Evolutionary conservation across 2,888 invertebrate species (phyloP), one percentile per base, ranked within the genome.

Genomic region (Agrotis ipsilon): DNA sequence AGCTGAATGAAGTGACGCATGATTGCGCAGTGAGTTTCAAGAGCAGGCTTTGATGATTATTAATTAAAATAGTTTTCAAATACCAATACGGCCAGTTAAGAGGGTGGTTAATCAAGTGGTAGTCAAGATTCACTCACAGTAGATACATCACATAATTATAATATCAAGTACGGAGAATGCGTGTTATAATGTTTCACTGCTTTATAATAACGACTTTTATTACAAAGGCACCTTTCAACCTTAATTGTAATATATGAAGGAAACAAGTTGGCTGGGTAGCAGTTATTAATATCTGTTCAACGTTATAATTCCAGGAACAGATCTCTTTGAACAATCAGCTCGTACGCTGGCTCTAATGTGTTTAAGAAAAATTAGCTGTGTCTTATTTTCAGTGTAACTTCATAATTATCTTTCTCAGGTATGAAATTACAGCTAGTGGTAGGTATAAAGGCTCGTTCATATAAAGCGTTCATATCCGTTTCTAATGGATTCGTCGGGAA

Each of bases 1-100:
- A 45, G 54, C 58, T n/a, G 70, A 63, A 49, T 58, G 18, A 65
- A 63, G 51, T 66, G 55, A 49, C 27, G 77, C 64, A 46, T 64
- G 46, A 58, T 24, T 27, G 52, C 24, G 19, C 45, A 3, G 24
- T 49, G 24, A 51, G 24, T 49, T 64, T 54, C 11, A 62, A 66
- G 73, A 58, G 65, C 24, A 55, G 18, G 43, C 16, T 39, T 21
- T 24, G 16, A 14, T 16, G 24, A 64, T 55, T 46, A 72, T 59
- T 62, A 9, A 72, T 73, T 73, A 48, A 24, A 72, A 52, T 7
- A 18, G 7, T 3, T 32, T 57, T 55, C 16, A 4, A 72, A 43
- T 51, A 48, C 1, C 16, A 6, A 18, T 27, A 51, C 1, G 43
- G 18, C n/a, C 27, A 32, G 48, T 46, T n/a, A n/a, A 19, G 19